Conservation (phyloP, 1,140 invertebrate genomes). For the Gryllus bimaculatus region DNA sequence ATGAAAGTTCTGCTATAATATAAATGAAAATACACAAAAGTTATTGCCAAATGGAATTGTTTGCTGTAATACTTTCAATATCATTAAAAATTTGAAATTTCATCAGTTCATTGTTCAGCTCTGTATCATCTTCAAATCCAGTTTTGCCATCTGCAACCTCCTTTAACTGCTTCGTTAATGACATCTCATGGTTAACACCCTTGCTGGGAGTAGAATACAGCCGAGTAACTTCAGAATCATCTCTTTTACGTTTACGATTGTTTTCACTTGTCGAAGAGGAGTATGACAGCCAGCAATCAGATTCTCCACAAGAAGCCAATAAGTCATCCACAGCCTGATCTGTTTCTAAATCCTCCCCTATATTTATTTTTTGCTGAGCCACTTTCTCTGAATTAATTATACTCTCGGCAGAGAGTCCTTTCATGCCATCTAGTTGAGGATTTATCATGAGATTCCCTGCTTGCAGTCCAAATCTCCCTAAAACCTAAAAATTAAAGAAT, state of each 20-base stretch:
- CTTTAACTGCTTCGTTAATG: not conserved
- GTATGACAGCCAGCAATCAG: not conserved
- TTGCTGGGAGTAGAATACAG: not conserved
- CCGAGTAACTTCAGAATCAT: not conserved
- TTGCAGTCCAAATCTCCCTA: conserved; percentile 63
- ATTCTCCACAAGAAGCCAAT: not conserved
- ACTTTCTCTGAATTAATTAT: not conserved
- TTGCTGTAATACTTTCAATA: not conserved
- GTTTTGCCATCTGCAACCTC: not conserved
- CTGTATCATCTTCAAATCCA: not conserved
- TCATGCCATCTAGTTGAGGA: not conserved
- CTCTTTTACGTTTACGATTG: not conserved
- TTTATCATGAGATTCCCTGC: not conserved
- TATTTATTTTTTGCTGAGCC: not conserved
- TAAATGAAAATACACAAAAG: no score
- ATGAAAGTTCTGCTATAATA: no score
- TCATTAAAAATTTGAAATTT: not conserved
- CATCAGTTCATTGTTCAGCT: not conserved
- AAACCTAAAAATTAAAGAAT: conserved; percentile 53
- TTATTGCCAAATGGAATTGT: no score
- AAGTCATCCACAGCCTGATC: not conserved
- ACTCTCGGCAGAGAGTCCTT: not conserved
- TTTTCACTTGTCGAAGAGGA: not conserved
- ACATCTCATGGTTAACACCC: not conserved
- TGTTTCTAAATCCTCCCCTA: not conserved